phyloP scores from a whole-genome alignment of 1,140 invertebrate species.

The Paraescarpia echinospica region DNA sequence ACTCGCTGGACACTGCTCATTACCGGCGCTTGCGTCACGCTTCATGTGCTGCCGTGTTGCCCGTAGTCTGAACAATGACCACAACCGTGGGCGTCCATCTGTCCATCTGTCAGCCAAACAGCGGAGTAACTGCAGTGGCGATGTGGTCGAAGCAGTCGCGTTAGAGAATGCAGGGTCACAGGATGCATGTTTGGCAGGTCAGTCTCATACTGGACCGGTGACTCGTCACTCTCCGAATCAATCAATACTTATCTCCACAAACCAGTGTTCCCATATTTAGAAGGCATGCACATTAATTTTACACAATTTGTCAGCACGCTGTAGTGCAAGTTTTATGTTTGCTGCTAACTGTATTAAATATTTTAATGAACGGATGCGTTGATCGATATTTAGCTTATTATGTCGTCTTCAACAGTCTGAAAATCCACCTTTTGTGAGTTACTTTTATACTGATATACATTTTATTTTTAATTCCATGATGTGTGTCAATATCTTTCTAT shows the following conservation, averaged over 20 bases:
- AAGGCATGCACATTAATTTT: background rate
- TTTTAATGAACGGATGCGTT: too few species aligned
- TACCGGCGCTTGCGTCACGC: background rate
- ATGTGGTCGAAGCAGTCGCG: background rate
- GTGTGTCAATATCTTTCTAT: too few species aligned
- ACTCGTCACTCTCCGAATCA: background rate
- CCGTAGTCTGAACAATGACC: background rate
- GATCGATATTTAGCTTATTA: too few species aligned
- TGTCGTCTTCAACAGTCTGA: too few species aligned
- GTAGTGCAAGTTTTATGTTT: too few species aligned
- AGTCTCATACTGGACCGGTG: background rate
- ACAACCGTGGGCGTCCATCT: background rate
- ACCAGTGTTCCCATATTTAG: background rate
- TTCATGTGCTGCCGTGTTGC: background rate
- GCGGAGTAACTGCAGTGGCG: background rate
- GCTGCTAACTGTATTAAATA: too few species aligned
- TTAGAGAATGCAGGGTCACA: background rate
- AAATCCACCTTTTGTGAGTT: too few species aligned
- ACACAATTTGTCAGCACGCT: too few species aligned
- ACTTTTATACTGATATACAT: too few species aligned
- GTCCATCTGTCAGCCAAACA: background rate
- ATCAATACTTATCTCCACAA: background rate
- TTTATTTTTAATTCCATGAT: too few species aligned
- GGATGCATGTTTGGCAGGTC: background rate
- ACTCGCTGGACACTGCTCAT: background rate